Conservation (phyloP, 2,797 vertebrate genomes). For the Coregonus ussuriensis region DNA sequence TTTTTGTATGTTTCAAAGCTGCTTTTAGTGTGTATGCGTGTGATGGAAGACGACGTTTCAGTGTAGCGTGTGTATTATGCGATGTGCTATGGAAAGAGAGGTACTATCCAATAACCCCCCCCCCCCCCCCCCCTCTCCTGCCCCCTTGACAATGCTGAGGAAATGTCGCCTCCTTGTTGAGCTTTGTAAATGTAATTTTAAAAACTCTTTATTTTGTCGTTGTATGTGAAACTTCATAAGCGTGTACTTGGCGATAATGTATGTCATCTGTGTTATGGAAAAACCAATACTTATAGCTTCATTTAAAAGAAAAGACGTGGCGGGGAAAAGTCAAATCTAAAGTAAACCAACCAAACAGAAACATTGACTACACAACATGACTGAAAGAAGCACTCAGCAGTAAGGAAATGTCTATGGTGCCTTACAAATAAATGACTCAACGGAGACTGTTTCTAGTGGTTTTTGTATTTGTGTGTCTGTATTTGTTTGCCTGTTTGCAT, state of each 20-base stretch:
- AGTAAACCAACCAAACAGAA: conserved; percentile 69
- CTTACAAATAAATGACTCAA: conserved; percentile 85
- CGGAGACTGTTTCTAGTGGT: conserved; percentile 51
- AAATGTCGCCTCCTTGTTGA: conserved; percentile 68
- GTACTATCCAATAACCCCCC: conserved; percentile 58
- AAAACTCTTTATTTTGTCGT: conserved; percentile 63
- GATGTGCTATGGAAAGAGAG: conserved; percentile 61
- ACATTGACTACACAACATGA: conserved; percentile 65
- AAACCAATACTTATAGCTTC: conserved; percentile 65
- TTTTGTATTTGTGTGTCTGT: conserved; percentile 13
- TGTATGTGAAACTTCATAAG: conserved; percentile 65
- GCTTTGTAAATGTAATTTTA: conserved; percentile 75
- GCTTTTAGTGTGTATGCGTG: conserved; percentile 72
- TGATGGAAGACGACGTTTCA: conserved; percentile 18
- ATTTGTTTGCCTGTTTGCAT: conserved; percentile 1
- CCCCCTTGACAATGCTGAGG: conserved; percentile 62
- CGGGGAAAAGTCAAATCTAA: conserved; percentile 53
- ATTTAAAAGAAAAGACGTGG: conserved; percentile 56
- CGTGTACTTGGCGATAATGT: conserved; percentile 69
- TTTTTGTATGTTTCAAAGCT: conserved; percentile 85
- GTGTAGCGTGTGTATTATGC: conserved; percentile 43
- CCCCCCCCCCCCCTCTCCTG: conserved; percentile 48
- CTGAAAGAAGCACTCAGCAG: conserved; percentile 80
- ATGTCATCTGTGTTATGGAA: conserved; percentile 64
- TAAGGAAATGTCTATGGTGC: conserved; percentile 87